Base-by-base conservation (phyloP, 2,888 invertebrate genomes). In the Osedax fenrisi region DNA sequence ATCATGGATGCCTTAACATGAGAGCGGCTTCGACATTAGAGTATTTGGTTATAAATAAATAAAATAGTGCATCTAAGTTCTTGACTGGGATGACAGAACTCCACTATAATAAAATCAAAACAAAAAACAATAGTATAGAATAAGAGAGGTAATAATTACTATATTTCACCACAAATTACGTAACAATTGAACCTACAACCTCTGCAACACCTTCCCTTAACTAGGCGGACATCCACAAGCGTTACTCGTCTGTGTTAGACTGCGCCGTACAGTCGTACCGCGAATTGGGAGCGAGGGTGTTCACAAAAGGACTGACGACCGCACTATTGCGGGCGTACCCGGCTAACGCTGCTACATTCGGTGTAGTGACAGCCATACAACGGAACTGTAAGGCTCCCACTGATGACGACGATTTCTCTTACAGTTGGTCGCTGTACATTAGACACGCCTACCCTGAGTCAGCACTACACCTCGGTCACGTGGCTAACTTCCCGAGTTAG, bases 271-370 rank as follows among this genome's bases (percentile, higher is more conserved):
- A 90, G 81, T 90, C 91, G 62, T 87, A 91, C 75, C 75, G 78
- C 2, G 80, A 81, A 73, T 91, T 92, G 78, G 94, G 94, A 0
- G 86, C 88, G 81, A 82, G 85, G 0, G 90, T 90, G 78, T 88
- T 94, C 82, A 87, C 89, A 69, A 87, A 90, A 23, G 94, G 94
- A 0, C 82, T 94, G 0, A 87, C 88, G 23, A 90, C 92, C 0
- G 91, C 93, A 0, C 85, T 92, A 61, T 81, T 92, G 68, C 88
- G 95, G 64, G 94, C 95, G 0, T 94, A 95, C 84, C 92, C 94
- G 0, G 90, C 91, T 77, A 95, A 96, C 83, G 95, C 94, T 0
- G 92, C 91, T 2, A 92, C 92, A 76, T 94, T 95, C 26, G 72
- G 74, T 0, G 67, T 73, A 17, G 76, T 77, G 1, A 22, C 77